These are phyloP conservation scores for Ricordea florida DNA, from an alignment of 92 coral and sea anemone genomes.

Conservation along the genomic window DNA sequence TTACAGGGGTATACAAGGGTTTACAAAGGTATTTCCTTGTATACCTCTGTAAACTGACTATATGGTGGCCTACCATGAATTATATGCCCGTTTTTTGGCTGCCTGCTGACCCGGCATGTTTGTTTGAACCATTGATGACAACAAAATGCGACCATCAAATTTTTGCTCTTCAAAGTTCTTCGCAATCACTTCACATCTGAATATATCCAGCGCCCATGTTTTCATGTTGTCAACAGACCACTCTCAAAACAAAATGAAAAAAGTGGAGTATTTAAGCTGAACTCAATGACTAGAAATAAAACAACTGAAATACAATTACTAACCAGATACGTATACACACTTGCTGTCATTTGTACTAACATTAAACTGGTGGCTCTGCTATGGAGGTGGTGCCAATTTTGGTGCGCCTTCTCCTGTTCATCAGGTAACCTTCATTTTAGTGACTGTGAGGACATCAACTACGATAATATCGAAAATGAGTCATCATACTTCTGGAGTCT, in stretches of 20 bases:
- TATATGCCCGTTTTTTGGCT: too few species aligned
- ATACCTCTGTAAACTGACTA: too few species aligned
- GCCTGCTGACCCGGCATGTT: constrained; percentile 24
- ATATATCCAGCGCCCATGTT: neutral
- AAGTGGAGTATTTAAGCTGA: neutral
- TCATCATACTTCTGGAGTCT: neutral
- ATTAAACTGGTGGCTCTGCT: neutral
- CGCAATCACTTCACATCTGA: constrained; percentile 1
- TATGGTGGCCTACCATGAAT: too few species aligned
- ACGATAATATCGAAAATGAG: neutral
- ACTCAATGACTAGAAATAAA: neutral
- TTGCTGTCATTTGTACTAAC: constrained; percentile 1
- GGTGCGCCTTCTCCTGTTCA: neutral
- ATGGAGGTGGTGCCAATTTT: neutral
- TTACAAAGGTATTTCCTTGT: too few species aligned
- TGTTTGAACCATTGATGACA: neutral
- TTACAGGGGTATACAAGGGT: too few species aligned
- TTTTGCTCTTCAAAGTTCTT: constrained; percentile 32
- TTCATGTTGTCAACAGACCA: constrained; percentile 39
- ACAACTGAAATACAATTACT: neutral
- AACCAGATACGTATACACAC: constrained; percentile 26
- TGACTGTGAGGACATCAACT: neutral
- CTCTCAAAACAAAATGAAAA: constrained; percentile 1
- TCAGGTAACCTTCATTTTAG: constrained; percentile 7
- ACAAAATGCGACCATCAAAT: constrained; percentile 24